Evolutionary conservation across 2,888 invertebrate species (phyloP), one percentile per base, ranked within the genome.

Genomic region (Parnassius apollo): DNA sequence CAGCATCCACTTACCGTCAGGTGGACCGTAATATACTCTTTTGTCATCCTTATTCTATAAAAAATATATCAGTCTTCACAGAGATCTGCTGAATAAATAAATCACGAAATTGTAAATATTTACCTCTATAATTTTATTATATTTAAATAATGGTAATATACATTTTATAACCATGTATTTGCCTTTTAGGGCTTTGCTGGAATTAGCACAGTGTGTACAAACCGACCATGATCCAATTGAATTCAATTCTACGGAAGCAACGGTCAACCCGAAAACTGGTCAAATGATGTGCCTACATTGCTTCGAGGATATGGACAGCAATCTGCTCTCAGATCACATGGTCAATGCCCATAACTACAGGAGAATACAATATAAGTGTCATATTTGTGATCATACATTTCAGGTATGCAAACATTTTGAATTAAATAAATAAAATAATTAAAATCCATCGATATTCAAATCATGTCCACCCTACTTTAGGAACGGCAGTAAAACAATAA

Each of bases 241-340:
- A 48, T 78, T 77, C 62, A 74, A 74, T 65, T 70, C 77, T 0
- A 72, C 75, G 0, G 76, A 77, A 10, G 76, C 73, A 0, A 71
- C 75, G 65, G 59, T 73, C 51, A 72, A 80, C 12, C 78, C 76
- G 0, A 75, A 74, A 50, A 74, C 76, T 0, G 75, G 75, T 1
- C 62, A 62, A 2, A 73, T 76, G 74, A 69, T 78, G 11, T 80
- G 80, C 10, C 67, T 80, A 0, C 77, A 76, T 50, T 80, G 80
- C 56, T 70, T 74, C 2, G 71, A 73, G 18, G 77, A 78, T n/a
- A 68, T 78, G 0, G 73, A 74, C n/a, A 62, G 53, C 13, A 62
- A 62, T 42, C 35, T 67, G 0, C 66, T 81, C 0, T 57, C 72
- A 0, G 74, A 76, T 1, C 81, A 81, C 57, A 79, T 81, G 81